Evolutionary conservation across 2,888 invertebrate species (phyloP), one percentile per base, ranked within the genome.

Genomic region (Sclerodermus sp.): DNA sequence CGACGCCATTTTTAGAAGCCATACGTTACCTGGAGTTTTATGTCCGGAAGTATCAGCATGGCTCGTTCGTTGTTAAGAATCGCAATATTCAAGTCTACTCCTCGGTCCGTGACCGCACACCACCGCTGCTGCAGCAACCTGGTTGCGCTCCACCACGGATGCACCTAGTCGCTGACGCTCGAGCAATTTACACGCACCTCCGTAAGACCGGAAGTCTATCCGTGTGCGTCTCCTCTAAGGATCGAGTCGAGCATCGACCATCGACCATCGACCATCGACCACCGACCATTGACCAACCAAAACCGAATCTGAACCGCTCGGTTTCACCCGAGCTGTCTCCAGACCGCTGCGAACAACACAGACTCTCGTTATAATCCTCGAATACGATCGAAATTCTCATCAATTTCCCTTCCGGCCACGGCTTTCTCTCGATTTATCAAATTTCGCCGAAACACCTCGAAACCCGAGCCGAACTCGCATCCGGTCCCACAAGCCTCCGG

Each of bases 1-100:
- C 23, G 8, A 8, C 23, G 23, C 8, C 23, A 5, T 3, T 8
- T 3, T 3, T 23, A 23, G 23, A 23, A 23, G 23, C 23, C 23
- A 23, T 23, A 23, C 34, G 34, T 68, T 75, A 77, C 77, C 77
- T 77, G 77, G 12, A 77, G 66, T 51, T 71, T 76, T 42, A 77
- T 74, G 53, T 77, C 76, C 55, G 77, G 77, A 51, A 77, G 71
- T 51, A 77, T 77, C 61, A 77, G 65, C 77, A 77, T 77, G 51
- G 31, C 54, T 60, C 52, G 49, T 5, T 39, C 40, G 23, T 40
- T 43, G 32, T 43, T 43, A 30, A 30, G 29, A 18, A 23, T 42
- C 34, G 15, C 43, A 31, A 43, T 43, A 46, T 46, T 43, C 40
- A 45, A 17, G 45, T 23, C 18, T 10, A 17, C 42, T 43, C 14